Base-by-base conservation (phyloP, 2,113 vertebrate species). In the Oceanites oceanicus region DNA sequence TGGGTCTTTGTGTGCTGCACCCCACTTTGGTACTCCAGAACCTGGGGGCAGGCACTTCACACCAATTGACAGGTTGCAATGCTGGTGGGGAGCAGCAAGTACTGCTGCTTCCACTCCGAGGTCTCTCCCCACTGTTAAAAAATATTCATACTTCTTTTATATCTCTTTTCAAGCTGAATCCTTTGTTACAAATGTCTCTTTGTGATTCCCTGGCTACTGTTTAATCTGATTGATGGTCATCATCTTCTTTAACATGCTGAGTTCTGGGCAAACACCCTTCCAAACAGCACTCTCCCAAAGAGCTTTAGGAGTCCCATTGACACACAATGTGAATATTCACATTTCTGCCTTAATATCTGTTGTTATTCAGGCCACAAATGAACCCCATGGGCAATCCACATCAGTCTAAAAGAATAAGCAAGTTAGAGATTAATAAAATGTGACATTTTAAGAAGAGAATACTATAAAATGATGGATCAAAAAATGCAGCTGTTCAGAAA, bases 361-460 rank as follows among this genome's bases (percentile, higher is more conserved):
- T 93, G 78, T 94, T 77, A 70, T 66, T 76, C 50, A 91, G 55
- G 55, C 53, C 63, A 83, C 58, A 76, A 78, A 78, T 94, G 59
- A 88, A 71, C 82, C 86, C 74, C 0, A 2, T 68, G 58, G 94
- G 82, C 67, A 58, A 45, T 86, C 26, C 38, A 74, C 42, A 50
- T 2, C 27, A 65, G 36, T 58, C 56, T 88, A 91, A 88, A 85
- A 59, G 32, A 79, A 86, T 90, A 92, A 95, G 11, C 18, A 77
- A 71, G 38, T 47, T 8, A 71, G 59, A 86, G 12, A 70, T 59
- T 58, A 93, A 94, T 65, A 80, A 55, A 73, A 92, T 63, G 26
- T 80, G 90, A 84, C 82, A 86, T 83, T 83, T 94, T 94, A 90
- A 80, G 85, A 95, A 27, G 55, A 88, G 67, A 94, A 74, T 59